Evolutionary conservation across 2,113 vertebrate species (phyloP).

Genomic region (Oreocharis arfaki): DNA sequence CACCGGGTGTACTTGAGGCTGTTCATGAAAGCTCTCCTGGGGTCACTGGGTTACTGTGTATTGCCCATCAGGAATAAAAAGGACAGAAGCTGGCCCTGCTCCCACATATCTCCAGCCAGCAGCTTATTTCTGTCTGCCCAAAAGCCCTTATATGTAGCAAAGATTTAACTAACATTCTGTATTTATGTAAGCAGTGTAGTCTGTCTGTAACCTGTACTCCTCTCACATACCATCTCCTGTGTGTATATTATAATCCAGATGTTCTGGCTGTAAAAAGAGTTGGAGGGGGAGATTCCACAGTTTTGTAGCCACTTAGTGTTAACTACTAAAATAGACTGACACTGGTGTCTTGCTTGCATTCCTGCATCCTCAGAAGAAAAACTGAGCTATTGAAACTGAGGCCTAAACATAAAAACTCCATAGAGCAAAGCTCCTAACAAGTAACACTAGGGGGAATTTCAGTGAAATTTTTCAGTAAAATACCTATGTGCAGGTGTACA

Average conservation of each 20-base stretch:
- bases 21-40: neutral
- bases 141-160: neutral
- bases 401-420: neutral
- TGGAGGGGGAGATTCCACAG: neutral
- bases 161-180: neutral
- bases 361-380: neutral
- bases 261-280: neutral
- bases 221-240: neutral
- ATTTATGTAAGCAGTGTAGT: neutral
- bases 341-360: neutral
- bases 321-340: neutral
- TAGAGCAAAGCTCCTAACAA: neutral
- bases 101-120: neutral
- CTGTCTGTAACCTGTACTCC: neutral
- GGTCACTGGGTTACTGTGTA: neutral
- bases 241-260: neutral
- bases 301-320: neutral
- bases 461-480: neutral
- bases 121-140: neutral
- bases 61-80: neutral
- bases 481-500: fast-evolving
- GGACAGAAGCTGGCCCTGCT: neutral
- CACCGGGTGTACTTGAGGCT: neutral
- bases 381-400: neutral
- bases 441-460: neutral